Base-by-base conservation (phyloP, 1,140 invertebrate genomes). In the Drosophila setifemur region DNA sequence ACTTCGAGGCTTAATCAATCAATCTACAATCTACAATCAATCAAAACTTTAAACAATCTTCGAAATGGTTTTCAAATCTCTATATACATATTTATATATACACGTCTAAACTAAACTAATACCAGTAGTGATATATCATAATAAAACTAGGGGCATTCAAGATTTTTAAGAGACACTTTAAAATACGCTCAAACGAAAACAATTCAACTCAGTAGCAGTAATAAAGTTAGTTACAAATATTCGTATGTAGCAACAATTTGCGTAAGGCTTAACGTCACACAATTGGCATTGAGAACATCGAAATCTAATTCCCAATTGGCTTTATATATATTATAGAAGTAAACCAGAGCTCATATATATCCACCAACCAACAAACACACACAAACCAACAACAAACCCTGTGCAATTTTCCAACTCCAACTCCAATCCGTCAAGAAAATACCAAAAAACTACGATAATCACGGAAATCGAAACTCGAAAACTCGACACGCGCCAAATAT, bases 51-150 rank as follows among this genome's bases (percentile, higher is more conserved):
- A 72, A 78, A 75, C 74, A 86, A 85, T 86, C 75, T 73, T 72
- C 52, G 44, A 66, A 82, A 85, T 71, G 79, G 79, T 85, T 85
- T 85, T 85, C 81, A 86, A 73, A 81, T 72, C 74, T 85, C 66
- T 48, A 49, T 53, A 67, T 64, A 74, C 43, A 40, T 50, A 60
- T 64, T 7, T 37, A 37, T 48, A 19, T 71, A 78, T 64, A 73
- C 52, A 64, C 55, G 48, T 74, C 70, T 79, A 67, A 49, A 12
- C 7, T 42, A 73, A 48, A 29, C 44, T 54, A 48, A 49, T 49
- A 44, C 54, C 54, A 74, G 76, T 82, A 82, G 77, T 82, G 73
- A 82, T 82, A 75, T 54, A 63, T 42, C 19, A 19, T 14, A 48
- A 48, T 54, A n/a, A n/a, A n/a, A n/a, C n/a, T n/a, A n/a, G n/a